Percentiles rank a stretch among this genome's conserved stretches.
phyloP scores from a whole-genome alignment of 2,797 vertebrate species.

The Hapalemur alaotrensis region DNA sequence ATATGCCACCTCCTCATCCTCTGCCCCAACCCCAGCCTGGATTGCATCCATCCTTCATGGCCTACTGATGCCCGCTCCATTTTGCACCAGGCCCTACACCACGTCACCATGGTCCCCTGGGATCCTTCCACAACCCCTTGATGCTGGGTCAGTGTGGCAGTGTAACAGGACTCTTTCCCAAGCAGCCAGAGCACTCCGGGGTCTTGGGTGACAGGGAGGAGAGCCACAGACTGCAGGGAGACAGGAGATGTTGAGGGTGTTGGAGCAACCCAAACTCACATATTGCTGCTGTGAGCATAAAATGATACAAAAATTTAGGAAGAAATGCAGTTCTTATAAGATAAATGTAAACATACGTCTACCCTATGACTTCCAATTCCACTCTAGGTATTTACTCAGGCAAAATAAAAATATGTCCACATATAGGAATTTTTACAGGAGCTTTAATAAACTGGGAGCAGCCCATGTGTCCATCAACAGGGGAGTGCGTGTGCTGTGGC shows the following conservation, averaged over 20 bases:
- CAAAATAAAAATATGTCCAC: background rate
- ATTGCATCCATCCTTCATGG: too few species aligned
- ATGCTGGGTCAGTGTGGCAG: background rate
- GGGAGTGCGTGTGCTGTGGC: background rate
- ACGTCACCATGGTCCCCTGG: accelerated
- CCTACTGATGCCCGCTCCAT: too few species aligned
- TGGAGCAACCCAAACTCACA: background rate
- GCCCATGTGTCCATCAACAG: background rate
- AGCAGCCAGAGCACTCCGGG: too few species aligned
- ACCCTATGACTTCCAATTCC: background rate
- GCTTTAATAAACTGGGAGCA: background rate
- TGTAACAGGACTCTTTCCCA: background rate
- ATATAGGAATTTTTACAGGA: background rate
- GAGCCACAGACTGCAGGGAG: background rate
- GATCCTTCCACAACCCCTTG: background rate
- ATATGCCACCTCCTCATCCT: too few species aligned
- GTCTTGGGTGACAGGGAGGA: background rate
- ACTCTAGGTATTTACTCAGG: background rate
- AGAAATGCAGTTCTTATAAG: background rate
- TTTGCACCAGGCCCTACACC: background rate
- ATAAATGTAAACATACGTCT: background rate
- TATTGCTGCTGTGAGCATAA: background rate
- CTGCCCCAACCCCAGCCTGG: too few species aligned
- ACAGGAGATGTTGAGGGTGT: background rate
- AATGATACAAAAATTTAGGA: too few species aligned